Conservation (phyloP, 2,113 vertebrate species). For the Platichthys flesus region DNA sequence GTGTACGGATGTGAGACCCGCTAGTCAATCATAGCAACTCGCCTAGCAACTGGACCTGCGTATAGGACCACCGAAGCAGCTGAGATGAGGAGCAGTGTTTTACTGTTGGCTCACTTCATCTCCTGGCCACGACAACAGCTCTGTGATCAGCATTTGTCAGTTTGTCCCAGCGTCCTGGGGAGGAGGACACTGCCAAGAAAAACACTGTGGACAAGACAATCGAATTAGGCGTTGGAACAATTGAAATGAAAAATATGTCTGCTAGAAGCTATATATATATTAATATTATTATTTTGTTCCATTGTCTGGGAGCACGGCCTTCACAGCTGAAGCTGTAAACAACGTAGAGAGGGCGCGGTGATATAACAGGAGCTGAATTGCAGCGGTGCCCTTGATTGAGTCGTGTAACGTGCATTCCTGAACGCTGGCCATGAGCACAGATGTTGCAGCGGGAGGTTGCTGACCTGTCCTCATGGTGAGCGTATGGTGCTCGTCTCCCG, state of each 20-base stretch:
- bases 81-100: constrained; percentile 54
- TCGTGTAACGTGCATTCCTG: constrained; percentile 38
- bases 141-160: constrained; percentile 48
- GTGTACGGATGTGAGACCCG: constrained; percentile 31
- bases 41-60: constrained; percentile 73
- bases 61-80: constrained; percentile 61
- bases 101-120: constrained; percentile 41
- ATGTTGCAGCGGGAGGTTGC: constrained; percentile 57
- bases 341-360: constrained; percentile 14
- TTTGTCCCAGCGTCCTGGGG: constrained; percentile 43
- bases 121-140: constrained; percentile 38
- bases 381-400: constrained; percentile 44
- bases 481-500: constrained; percentile 20
- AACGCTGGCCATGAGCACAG: constrained; percentile 52
- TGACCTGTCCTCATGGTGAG: constrained; percentile 59
- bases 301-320: neutral
- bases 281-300: neutral
- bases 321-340: neutral
- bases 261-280: constrained; percentile 12
- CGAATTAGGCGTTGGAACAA: constrained; percentile 47
- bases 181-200: constrained; percentile 45
- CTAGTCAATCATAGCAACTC: constrained; percentile 72
- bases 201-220: constrained; percentile 37
- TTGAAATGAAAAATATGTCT: constrained; percentile 45
- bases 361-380: constrained; percentile 34